Evolutionary conservation across 2,888 invertebrate species (phyloP).

Genomic region (Chalcosyrphus nemorum): DNA sequence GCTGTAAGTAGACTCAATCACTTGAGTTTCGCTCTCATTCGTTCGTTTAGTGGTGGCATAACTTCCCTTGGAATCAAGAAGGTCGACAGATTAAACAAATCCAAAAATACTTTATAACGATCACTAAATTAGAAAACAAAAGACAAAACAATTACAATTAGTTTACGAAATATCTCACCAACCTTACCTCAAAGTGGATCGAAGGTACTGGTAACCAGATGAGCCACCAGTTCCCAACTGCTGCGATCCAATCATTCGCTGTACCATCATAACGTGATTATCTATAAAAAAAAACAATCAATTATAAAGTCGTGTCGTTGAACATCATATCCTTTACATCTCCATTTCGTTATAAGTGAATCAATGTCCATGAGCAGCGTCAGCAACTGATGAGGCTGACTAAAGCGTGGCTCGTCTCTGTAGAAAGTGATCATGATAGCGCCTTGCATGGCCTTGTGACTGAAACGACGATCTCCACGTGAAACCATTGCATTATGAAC

Average conservation of each 20-base stretch:
- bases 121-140: constrained; percentile 90
- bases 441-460: constrained; percentile 96
- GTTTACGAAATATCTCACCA: neutral
- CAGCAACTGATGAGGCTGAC: constrained; percentile 97
- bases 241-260: constrained; percentile 98
- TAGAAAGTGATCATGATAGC: constrained; percentile 99
- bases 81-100: constrained; percentile 98
- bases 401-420: constrained; percentile 98
- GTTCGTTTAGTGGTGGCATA: constrained; percentile 93
- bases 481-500: constrained; percentile 92
- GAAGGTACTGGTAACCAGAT: constrained; percentile 98
- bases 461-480: constrained; percentile 89
- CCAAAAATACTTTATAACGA: constrained; percentile 98
- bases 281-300: constrained; percentile 85
- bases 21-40: constrained; percentile 84
- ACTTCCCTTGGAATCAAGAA: constrained; percentile 95
- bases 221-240: constrained; percentile 98
- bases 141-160: neutral
- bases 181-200: constrained; percentile 94
- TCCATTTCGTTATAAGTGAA: constrained; percentile 98
- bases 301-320: neutral
- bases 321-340: constrained; percentile 87
- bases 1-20: neutral
- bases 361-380: constrained; percentile 98
- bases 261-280: constrained; percentile 99